These are phyloP conservation scores for Hyaena hyaena DNA, from an alignment of 2,113 vertebrate species.

Conservation along the genomic window DNA sequence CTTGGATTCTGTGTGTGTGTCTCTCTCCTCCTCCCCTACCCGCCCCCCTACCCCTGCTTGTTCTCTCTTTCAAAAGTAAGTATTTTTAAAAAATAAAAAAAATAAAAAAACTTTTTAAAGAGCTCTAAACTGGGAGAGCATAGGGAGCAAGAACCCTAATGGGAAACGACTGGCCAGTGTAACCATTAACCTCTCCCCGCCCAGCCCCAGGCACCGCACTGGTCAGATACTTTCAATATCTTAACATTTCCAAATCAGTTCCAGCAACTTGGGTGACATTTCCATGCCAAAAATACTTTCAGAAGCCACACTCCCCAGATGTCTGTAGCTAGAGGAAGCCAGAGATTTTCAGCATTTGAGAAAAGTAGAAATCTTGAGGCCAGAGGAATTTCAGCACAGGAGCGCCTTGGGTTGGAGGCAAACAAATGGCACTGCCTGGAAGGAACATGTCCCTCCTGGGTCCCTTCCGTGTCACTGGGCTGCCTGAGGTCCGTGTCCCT, in stretches of 20 bases:
- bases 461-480: background rate
- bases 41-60: no score
- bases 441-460: background rate
- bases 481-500: accelerated
- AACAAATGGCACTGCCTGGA: background rate
- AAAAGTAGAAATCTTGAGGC: background rate
- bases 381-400: background rate
- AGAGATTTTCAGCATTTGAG: background rate
- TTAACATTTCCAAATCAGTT: conserved; percentile 43
- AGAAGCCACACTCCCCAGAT: conserved; percentile 42
- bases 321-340: conserved; percentile 33
- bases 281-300: conserved; percentile 54
- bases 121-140: background rate
- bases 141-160: background rate
- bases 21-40: no score
- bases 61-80: no score
- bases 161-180: background rate
- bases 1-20: no score
- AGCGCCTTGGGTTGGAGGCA: background rate
- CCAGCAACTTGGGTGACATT: conserved; percentile 10
- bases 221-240: conserved; percentile 9
- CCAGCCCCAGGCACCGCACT: background rate
- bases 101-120: background rate
- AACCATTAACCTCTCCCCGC: background rate
- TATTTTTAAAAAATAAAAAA: no score